These are phyloP conservation scores for Astropecten irregularis DNA, from an alignment of 53 echinoderm and acorn worm species.

Conservation along the genomic window DNA sequence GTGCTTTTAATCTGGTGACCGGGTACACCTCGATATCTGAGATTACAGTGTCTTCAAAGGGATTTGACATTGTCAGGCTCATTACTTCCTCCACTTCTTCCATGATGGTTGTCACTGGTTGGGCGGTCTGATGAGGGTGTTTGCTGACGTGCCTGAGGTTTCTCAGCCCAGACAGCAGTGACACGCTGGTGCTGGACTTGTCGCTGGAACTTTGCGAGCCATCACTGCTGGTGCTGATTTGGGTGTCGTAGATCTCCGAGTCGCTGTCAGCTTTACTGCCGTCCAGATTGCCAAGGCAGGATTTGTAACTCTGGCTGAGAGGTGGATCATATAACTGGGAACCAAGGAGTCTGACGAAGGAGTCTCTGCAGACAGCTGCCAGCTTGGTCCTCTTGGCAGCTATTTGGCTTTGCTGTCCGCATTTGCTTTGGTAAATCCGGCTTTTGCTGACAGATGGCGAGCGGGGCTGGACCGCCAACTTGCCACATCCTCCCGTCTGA, in stretches of 20 bases:
- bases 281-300: no score
- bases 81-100: constrained; percentile 15
- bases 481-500: neutral
- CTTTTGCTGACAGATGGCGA: neutral
- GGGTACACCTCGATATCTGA: constrained; percentile 32
- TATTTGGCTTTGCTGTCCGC: neutral
- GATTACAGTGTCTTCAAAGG: neutral
- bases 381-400: neutral
- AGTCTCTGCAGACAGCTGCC: no score
- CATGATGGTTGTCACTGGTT: neutral
- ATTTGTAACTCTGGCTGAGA: no score
- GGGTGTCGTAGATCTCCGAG: neutral
- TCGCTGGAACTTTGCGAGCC: constrained; percentile 25
- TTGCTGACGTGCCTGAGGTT: neutral
- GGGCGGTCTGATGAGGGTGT: no score
- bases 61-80: neutral
- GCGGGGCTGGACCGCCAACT: neutral
- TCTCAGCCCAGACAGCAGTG: constrained; percentile 5
- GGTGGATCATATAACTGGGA: no score
- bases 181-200: constrained; percentile 27
- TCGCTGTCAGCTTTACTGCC: no score
- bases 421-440: constrained; percentile 37
- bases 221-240: constrained; percentile 6
- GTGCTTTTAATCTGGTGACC: neutral
- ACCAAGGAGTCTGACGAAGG: neutral